Conservation (phyloP, 2,888 invertebrate species). For the Timema podura region DNA sequence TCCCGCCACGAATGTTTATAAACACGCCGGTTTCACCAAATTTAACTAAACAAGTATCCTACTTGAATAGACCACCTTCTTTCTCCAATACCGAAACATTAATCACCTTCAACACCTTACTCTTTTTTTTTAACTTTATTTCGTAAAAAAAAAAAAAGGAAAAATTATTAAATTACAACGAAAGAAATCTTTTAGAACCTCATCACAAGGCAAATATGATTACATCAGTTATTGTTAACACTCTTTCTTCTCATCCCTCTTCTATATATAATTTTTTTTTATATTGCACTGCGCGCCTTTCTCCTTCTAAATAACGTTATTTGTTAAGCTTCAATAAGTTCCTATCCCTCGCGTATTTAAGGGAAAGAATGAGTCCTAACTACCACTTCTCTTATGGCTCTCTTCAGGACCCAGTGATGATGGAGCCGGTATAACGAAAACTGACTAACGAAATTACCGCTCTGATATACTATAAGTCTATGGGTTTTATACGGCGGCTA, state of each 20-base stretch:
- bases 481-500: constrained; percentile 25
- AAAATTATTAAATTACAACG: not conserved
- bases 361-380: constrained; percentile 27
- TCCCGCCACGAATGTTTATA: too few species aligned
- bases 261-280: not conserved
- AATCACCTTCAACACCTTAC: too few species aligned
- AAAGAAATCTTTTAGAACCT: not conserved
- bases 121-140: constrained; percentile 7
- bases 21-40: too few species aligned
- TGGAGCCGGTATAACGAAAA: constrained; percentile 48
- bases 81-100: too few species aligned
- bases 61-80: too few species aligned
- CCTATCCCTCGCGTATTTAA: constrained; percentile 30
- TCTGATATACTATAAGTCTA: constrained; percentile 28
- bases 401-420: constrained; percentile 18
- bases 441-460: constrained; percentile 61
- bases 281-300: constrained; percentile 4
- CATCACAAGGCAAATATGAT: constrained; percentile 22
- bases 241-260: constrained; percentile 5
- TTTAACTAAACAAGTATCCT: too few species aligned
- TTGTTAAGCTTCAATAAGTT: constrained; percentile 29
- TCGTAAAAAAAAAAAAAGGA: constrained; percentile 16
- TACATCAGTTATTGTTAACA: constrained; percentile 24
- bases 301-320: constrained; percentile 29
- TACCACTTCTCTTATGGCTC: constrained; percentile 17